Evolutionary conservation across 2,888 invertebrate genomes (phyloP), one percentile per base, ranked within the genome.

Genomic region (Anaspis maculata): DNA sequence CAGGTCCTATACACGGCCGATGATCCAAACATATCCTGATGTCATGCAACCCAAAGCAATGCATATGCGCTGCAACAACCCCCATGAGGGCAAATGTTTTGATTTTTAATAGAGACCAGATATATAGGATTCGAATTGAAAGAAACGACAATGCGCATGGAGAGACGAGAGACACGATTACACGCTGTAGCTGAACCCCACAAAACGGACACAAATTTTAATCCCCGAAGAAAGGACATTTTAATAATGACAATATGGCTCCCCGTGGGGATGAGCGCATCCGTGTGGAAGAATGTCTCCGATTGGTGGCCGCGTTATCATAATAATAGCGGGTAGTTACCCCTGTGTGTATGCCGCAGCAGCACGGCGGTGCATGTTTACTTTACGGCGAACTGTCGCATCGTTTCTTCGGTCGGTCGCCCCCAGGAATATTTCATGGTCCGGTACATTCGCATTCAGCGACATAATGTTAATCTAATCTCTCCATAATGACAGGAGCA

Each of bases 231-330:
- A 52, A 52, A 44, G 31, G 34, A 21, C 25, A 33, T 37, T 40
- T 49, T 48, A 45, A 47, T 50, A 45, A 49, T 45, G 39, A 44
- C 44, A 46, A 48, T 49, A 49, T 50, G 49, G 49, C 44, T 42
- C 44, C 46, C 44, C 37, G 41, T 32, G 31, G 34, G 52, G 54
- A 56, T 56, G 39, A 53, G 43, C 43, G 49, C 53, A 59, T 52
- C 57, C 56, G 52, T 48, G 57, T 52, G 58, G 59, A 60, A 61
- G 59, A 59, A 59, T 59, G 56, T 58, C 52, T 49, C 49, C 54
- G 56, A 60, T 58, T 58, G 55, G 57, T 56, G 57, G 57, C 51
- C 48, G 48, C 51, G 57, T 57, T 59, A 61, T 60, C 56, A 59
- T 57, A 59, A 61, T 61, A 59, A 59, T 59, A 57, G 55, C 49